Evolutionary conservation across 2,113 vertebrate genomes (phyloP).

Genomic region (Crotophaga sulcirostris): DNA sequence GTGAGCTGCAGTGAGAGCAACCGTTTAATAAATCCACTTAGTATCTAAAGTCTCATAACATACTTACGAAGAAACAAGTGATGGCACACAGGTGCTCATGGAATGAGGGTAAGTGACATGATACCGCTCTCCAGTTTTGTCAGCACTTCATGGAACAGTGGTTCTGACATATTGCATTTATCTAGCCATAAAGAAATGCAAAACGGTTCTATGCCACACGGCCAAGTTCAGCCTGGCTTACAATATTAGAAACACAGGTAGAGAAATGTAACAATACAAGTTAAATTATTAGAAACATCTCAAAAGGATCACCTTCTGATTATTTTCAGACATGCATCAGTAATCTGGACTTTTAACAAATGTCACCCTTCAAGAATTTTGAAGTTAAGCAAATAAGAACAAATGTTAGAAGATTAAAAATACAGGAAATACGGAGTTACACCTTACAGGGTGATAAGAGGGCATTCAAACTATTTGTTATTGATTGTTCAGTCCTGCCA

Average conservation of each 20-base stretch:
- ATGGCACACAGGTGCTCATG: neutral
- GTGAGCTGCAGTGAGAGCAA: neutral
- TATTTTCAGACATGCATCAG: neutral
- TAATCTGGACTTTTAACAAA: neutral
- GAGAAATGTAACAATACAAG: accelerated
- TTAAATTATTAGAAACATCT: neutral
- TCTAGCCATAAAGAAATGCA: neutral
- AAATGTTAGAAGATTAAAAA: neutral
- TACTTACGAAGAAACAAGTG: neutral
- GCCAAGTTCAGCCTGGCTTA: neutral
- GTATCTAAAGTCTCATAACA: neutral
- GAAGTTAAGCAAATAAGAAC: neutral
- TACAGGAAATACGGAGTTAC: neutral
- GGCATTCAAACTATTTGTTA: neutral
- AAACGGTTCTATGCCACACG: neutral
- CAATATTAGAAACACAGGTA: neutral
- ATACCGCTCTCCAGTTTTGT: neutral
- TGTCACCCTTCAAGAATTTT: neutral
- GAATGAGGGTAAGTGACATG: neutral
- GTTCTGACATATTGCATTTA: neutral
- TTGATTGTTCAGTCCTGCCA: neutral
- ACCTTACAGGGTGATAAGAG: neutral
- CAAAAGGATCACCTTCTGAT: neutral
- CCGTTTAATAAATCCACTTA: neutral
- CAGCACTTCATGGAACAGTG: neutral